Percentiles rank a stretch among this genome's conserved stretches.
Evolutionary conservation across 2,797 vertebrate genomes (phyloP).

Genomic region (Euthynnus affinis): DNA sequence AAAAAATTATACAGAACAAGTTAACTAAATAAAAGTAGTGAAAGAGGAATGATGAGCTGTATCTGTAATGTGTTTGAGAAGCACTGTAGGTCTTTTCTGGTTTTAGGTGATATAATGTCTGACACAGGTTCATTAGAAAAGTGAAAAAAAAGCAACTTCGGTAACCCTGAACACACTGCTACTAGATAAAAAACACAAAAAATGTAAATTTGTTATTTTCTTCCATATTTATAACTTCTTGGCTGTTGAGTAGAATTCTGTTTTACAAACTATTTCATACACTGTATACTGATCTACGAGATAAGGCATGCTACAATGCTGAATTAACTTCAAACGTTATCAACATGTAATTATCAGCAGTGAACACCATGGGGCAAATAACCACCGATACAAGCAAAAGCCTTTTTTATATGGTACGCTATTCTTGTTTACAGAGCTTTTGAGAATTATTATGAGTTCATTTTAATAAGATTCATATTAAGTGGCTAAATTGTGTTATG

Average conservation of each 20-base stretch:
- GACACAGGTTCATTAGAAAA: not conserved
- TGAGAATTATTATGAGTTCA: not conserved
- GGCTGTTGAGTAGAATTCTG: too few relatives aligned
- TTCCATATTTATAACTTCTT: too few relatives aligned
- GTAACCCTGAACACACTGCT: not conserved
- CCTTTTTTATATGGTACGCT: not conserved
- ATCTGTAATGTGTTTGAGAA: not conserved
- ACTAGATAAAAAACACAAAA: not conserved
- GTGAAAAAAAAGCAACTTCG: not conserved
- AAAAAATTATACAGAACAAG: not conserved
- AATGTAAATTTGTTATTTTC: not conserved
- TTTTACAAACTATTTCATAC: not conserved
- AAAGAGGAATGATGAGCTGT: not conserved
- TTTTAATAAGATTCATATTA: conserved; percentile 23
- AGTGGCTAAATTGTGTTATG: conserved; percentile 1
- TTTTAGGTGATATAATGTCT: not conserved
- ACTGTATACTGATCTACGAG: not conserved
- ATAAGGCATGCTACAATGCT: not conserved
- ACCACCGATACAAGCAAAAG: not conserved
- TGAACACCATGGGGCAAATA: not conserved
- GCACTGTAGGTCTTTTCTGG: not conserved
- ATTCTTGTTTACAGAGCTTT: not conserved
- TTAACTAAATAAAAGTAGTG: not conserved
- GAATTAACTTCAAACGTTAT: too few relatives aligned
- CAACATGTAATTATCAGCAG: not conserved